Conservation (phyloP, 2,113 vertebrate genomes). For the Myocastor coypus region DNA sequence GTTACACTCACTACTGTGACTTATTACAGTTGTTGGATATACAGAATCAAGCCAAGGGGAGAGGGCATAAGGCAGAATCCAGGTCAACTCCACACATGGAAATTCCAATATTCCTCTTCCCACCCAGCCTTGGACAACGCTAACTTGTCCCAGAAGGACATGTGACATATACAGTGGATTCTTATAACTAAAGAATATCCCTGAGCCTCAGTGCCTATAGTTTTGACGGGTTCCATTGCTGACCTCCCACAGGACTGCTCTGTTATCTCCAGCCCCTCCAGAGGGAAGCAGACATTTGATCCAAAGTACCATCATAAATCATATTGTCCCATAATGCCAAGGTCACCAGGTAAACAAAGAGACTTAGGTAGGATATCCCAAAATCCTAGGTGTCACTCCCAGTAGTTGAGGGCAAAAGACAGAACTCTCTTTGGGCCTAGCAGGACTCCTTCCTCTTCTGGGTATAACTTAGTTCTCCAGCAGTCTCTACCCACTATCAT, state of each 20-base stretch:
- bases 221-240: neutral
- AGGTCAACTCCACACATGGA: neutral
- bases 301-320: neutral
- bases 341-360: neutral
- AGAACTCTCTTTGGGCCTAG: neutral
- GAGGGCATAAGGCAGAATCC: neutral
- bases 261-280: neutral
- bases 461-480: neutral
- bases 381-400: too few relatives aligned
- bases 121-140: accelerated
- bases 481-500: neutral
- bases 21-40: neutral
- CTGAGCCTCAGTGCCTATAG: neutral
- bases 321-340: neutral
- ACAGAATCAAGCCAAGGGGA: neutral
- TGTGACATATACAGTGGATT: neutral
- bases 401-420: neutral
- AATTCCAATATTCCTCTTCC: neutral
- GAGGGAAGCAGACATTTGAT: neutral
- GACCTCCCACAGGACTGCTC: neutral
- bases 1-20: neutral
- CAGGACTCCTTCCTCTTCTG: neutral
- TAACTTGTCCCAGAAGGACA: neutral
- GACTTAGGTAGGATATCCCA: neutral
- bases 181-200: neutral